Percentiles rank a stretch among this genome's conserved stretches.
Conservation (phyloP, 2,113 vertebrate genomes). For the Noctilio leporinus region DNA sequence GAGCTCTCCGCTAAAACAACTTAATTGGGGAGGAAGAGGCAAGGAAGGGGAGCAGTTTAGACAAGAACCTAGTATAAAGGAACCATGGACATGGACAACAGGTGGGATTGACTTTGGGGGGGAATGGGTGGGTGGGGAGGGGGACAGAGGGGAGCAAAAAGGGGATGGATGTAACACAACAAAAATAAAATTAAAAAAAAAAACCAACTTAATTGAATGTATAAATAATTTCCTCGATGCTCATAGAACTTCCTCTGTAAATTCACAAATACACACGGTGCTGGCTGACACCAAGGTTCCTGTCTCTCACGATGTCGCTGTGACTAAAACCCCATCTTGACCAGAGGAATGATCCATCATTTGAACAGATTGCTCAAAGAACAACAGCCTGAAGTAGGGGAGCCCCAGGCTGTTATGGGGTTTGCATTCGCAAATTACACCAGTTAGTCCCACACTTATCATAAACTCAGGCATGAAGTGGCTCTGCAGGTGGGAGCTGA, state of each 20-base stretch:
- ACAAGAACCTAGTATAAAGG: too few species aligned
- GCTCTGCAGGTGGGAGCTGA: background rate
- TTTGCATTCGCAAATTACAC: background rate
- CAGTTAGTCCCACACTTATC: background rate
- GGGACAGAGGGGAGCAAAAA: too few species aligned
- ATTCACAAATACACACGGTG: conserved; percentile 57
- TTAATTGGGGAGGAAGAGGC: too few species aligned
- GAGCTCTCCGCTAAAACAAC: conserved; percentile 37
- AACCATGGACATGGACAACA: too few species aligned
- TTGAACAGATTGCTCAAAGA: conserved; percentile 38
- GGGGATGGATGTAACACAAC: too few species aligned
- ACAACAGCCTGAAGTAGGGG: background rate
- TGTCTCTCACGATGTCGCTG: conserved; percentile 47
- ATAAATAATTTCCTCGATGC: conserved; percentile 71
- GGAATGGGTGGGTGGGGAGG: too few species aligned
- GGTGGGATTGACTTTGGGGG: too few species aligned
- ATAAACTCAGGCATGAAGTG: background rate
- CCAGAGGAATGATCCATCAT: conserved; percentile 57
- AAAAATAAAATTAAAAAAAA: too few species aligned
- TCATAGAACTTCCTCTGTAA: conserved; percentile 44
- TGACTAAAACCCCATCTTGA: conserved; percentile 49
- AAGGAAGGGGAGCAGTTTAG: too few species aligned
- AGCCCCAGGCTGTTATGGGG: background rate
- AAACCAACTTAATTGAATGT: conserved; percentile 45
- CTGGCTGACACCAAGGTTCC: conserved; percentile 48